Evolutionary conservation across 2,888 invertebrate species (phyloP).

Genomic region (Pollenia labialis): DNA sequence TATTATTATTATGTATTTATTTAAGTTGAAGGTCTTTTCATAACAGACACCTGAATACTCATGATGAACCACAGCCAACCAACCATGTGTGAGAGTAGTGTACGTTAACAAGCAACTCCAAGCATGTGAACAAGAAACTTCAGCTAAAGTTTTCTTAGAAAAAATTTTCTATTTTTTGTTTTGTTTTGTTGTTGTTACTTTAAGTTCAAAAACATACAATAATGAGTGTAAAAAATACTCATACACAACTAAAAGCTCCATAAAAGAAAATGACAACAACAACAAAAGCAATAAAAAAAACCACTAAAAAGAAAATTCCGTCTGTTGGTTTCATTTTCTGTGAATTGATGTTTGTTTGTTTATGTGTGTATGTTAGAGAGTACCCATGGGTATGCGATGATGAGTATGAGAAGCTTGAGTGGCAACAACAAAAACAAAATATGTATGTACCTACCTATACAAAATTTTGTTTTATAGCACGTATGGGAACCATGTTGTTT

Average conservation of each 20-base stretch:
- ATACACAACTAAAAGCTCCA: not conserved
- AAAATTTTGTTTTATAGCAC: no score
- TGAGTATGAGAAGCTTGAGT: no score
- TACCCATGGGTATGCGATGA: no score
- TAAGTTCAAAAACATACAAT: slow-evolving; percentile 5
- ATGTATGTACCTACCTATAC: no score
- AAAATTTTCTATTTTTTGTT: not conserved
- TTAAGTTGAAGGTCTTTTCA: slow-evolving; percentile 11
- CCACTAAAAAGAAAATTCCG: slow-evolving; percentile 23
- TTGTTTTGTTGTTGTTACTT: not conserved
- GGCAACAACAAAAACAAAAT: no score
- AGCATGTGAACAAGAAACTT: not conserved
- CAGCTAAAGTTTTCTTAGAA: slow-evolving; percentile 2
- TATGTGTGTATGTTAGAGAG: no score
- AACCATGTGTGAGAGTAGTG: not conserved
- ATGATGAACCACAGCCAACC: not conserved
- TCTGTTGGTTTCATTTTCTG: not conserved
- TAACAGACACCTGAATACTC: slow-evolving; percentile 28
- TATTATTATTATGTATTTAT: not conserved
- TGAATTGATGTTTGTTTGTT: not conserved
- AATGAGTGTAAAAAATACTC: not conserved
- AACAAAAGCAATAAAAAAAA: slow-evolving; percentile 14
- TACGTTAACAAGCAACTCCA: not conserved
- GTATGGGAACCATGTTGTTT: no score
- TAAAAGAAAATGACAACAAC: slow-evolving; percentile 12